These are phyloP conservation scores for Tenebrosternarchus preto DNA, from an alignment of 2,113 vertebrate species.

Conservation along the genomic window DNA sequence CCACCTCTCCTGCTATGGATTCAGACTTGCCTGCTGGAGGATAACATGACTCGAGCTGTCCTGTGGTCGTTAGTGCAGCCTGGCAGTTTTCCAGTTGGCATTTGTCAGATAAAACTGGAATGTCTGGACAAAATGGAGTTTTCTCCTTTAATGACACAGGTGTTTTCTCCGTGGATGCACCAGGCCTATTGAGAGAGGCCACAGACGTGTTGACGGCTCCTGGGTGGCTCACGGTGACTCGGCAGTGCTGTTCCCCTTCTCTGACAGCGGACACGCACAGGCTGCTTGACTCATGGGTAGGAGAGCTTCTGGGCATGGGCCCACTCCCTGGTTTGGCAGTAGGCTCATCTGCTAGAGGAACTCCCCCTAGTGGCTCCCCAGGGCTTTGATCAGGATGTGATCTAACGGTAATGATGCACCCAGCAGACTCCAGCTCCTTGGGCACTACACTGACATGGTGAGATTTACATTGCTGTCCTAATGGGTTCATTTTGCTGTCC, in stretches of 20 bases:
- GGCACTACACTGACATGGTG: neutral
- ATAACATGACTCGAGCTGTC: conserved; percentile 1
- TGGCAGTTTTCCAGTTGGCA: neutral
- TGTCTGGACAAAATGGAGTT: neutral
- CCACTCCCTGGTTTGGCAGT: neutral
- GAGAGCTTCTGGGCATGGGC: neutral
- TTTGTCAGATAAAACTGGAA: neutral
- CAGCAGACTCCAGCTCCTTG: neutral
- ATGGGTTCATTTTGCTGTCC: neutral
- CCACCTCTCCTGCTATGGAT: neutral
- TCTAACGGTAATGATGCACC: neutral
- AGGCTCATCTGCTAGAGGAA: neutral
- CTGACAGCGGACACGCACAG: neutral
- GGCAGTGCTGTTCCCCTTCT: neutral
- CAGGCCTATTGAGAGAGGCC: neutral
- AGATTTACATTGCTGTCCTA: conserved; percentile 3
- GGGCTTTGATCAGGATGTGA: neutral
- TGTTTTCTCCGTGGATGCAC: conserved; percentile 4
- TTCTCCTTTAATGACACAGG: neutral
- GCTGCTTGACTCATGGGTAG: neutral
- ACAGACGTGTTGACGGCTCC: neutral
- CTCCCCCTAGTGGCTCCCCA: neutral
- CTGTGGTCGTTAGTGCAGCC: neutral
- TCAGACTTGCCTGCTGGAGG: neutral
- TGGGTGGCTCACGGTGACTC: neutral